A percentile compares a stretch with the other conserved stretches of the same genome.
Conservation (phyloP, 53 echinoderm and acorn worm genomes). For the Actinopyga echinites region DNA sequence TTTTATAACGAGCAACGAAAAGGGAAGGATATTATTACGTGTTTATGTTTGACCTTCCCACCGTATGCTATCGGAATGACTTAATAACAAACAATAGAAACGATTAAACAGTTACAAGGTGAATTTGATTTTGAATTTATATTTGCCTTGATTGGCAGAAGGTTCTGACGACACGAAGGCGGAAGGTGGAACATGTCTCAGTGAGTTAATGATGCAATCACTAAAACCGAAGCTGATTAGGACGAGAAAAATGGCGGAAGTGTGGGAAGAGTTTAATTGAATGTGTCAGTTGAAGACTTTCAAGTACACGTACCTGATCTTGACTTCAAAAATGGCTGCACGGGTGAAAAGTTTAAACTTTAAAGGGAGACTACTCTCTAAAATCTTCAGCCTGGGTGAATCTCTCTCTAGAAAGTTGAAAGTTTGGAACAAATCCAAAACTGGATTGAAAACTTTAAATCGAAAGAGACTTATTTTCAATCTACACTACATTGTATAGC, state of each 20-base stretch:
- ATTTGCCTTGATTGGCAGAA: conserved; percentile 37
- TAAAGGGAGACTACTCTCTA: too few species aligned
- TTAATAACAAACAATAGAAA: conserved; percentile 36
- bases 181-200: not conserved
- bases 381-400: too few species aligned
- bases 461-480: too few species aligned
- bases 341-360: too few species aligned
- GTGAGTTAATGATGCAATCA: conserved; percentile 25
- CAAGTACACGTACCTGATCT: too few species aligned
- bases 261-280: conserved; percentile 21
- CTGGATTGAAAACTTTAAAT: too few species aligned
- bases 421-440: too few species aligned
- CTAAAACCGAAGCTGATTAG: conserved; percentile 3
- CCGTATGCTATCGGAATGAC: conserved; percentile 16
- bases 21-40: conserved; percentile 43
- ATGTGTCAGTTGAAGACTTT: not conserved
- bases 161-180: not conserved
- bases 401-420: too few species aligned
- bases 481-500: too few species aligned
- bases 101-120: conserved; percentile 47
- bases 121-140: conserved; percentile 29
- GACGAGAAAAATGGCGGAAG: not conserved
- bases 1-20: conserved; percentile 34
- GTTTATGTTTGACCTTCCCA: conserved; percentile 36
- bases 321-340: too few species aligned